Evolutionary conservation across 2,113 vertebrate species (phyloP).

Genomic region (Pangasianodon hypophthalmus): DNA sequence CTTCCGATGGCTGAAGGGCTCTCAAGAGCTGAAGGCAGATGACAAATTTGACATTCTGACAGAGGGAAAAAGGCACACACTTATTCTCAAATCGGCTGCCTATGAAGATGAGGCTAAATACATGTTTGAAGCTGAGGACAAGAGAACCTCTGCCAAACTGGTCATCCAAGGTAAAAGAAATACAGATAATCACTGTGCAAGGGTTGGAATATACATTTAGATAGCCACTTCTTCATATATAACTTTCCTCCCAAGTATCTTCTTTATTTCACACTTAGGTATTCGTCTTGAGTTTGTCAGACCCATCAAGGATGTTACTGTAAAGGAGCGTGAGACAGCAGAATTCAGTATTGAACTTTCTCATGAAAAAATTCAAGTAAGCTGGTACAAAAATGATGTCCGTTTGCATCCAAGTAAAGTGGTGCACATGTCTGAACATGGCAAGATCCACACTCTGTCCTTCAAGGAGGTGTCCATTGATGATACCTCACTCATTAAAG

Average conservation of each 20-base stretch:
- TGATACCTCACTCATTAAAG: conserved; percentile 93
- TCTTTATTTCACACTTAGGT: conserved; percentile 69
- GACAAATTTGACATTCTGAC: conserved; percentile 83
- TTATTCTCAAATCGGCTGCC: conserved; percentile 83
- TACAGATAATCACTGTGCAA: neutral
- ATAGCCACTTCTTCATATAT: neutral
- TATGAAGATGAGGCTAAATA: conserved; percentile 97
- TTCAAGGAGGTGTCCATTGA: conserved; percentile 93
- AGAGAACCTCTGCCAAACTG: conserved; percentile 85
- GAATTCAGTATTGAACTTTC: conserved; percentile 93
- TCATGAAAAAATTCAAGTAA: conserved; percentile 88
- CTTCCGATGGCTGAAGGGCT: conserved; percentile 92
- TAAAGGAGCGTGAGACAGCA: conserved; percentile 93
- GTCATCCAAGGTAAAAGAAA: conserved; percentile 85
- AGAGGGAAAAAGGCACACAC: conserved; percentile 81
- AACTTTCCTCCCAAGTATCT: neutral
- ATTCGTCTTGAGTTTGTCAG: conserved; percentile 94
- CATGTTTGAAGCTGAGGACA: conserved; percentile 96
- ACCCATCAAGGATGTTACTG: conserved; percentile 93
- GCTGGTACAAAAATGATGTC: conserved; percentile 95
- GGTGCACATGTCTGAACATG: conserved; percentile 87
- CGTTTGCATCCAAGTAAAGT: conserved; percentile 88
- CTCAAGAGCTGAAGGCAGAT: conserved; percentile 82
- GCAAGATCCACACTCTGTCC: conserved; percentile 83
- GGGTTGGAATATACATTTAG: neutral